These are phyloP conservation scores for Drosophila willistoni DNA, from an alignment of 1,140 invertebrate species.

Conservation along the genomic window DNA sequence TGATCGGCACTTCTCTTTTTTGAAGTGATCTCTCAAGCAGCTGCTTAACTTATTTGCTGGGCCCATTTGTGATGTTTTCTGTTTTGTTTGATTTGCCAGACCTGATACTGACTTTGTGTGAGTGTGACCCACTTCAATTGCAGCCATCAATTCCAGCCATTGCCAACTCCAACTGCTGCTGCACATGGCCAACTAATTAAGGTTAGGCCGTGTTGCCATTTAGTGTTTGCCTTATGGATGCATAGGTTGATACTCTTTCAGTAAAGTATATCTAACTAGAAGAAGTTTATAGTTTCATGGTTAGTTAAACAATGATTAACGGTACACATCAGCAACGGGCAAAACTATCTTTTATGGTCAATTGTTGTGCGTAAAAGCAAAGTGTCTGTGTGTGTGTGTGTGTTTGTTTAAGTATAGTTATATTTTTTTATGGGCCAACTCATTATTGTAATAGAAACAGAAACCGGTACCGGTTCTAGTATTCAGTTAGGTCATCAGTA, in stretches of 20 bases:
- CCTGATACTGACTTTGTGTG: not conserved
- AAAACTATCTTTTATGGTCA: constrained; percentile 49
- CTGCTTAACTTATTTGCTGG: not conserved
- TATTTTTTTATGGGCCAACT: constrained; percentile 43
- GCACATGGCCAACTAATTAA: constrained; percentile 57
- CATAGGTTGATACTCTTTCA: not conserved
- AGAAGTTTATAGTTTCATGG: constrained; percentile 25
- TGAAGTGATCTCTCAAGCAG: not conserved
- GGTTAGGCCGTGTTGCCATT: constrained; percentile 23
- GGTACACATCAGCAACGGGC: constrained; percentile 36
- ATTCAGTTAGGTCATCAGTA: constrained; percentile 31
- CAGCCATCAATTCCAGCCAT: constrained; percentile 1
- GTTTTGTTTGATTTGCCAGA: constrained; percentile 1
- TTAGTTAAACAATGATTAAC: constrained; percentile 60
- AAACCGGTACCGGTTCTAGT: constrained; percentile 44
- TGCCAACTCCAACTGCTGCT: constrained; percentile 13
- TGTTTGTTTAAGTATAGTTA: constrained; percentile 38
- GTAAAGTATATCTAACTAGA: too few species aligned
- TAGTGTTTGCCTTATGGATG: constrained; percentile 3
- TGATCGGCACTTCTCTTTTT: not conserved
- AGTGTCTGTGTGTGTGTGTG: constrained; percentile 7
- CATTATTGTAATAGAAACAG: constrained; percentile 9
- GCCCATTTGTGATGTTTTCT: not conserved
- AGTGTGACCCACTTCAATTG: constrained; percentile 15
- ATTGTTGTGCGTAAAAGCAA: constrained; percentile 24